Evolutionary conservation across 2,797 vertebrate species (phyloP), one percentile per base, ranked within the genome.

Genomic region (Periparus ater): DNA sequence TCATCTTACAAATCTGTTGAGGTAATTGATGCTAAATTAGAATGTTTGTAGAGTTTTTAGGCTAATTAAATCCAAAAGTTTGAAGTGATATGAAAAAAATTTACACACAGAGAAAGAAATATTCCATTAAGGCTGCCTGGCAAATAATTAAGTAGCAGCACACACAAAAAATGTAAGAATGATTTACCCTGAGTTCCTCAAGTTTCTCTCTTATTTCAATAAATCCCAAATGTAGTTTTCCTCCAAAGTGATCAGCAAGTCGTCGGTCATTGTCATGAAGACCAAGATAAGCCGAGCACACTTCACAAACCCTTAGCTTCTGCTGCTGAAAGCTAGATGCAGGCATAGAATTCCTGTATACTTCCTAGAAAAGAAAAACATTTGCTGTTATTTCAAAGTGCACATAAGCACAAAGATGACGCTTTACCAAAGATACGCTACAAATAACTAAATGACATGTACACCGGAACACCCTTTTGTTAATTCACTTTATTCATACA

Each of bases 291-390:
- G 99, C 99, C 0, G 99, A 99, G 96, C 99, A 99, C 57, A 99
- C 99, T 97, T 99, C 99, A 95, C 99, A 99, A 61, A 99, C 99
- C 9, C 99, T 97, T 60, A 99, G 98, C 95, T 99, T 99, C 97
- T 99, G 99, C 96, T 99, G 99, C 57, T 99, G 99, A 96, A 99
- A 99, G 98, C 99, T 99, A 91, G 99, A 99, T 58, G 99, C 99
- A 51, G 99, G 99, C 99, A 99, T 99, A 4, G 99, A 99, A 98
- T 99, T 99, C 94, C 99, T 98, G 97, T 99, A 99, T 47, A 99
- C 98, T 95, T 99, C 99, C 99, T 99, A 95, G 47, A 21, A 5
- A 54, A 81, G 70, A 82, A 54, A 36, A 53, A 7, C 66, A 48
- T 27, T 55, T 38, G 26, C 40, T 89, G 26, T 95, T 91, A 84